These are phyloP conservation scores for Drosophila bipectinata DNA, from an alignment of 1,140 invertebrate genomes.

Conservation along the genomic window DNA sequence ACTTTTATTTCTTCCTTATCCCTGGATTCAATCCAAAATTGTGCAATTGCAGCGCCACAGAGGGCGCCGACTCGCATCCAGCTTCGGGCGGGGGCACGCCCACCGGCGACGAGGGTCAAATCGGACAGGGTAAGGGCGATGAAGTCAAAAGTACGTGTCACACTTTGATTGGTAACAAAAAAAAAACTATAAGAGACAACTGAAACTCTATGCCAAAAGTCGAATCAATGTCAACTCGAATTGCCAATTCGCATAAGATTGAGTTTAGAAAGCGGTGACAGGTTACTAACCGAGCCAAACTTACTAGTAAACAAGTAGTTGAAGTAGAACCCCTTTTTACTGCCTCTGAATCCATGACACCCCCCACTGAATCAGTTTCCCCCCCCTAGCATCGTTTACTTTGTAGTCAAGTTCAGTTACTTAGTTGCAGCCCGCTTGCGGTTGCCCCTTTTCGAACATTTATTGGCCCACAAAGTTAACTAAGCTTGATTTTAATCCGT, in stretches of 20 bases:
- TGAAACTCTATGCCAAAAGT: conserved; percentile 32
- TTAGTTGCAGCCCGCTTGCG: conserved; percentile 38
- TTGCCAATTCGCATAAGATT: conserved; percentile 37
- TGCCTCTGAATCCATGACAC: background rate
- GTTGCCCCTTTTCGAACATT: conserved; percentile 9
- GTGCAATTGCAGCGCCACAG: conserved; percentile 89
- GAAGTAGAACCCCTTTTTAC: conserved; percentile 12
- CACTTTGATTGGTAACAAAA: conserved; percentile 70
- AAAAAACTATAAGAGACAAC: conserved; percentile 40
- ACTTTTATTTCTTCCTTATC: conserved; percentile 4
- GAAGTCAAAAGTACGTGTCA: conserved; percentile 83
- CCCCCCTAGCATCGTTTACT: conserved; percentile 37
- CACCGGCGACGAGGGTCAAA: conserved; percentile 90
- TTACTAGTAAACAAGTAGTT: conserved; percentile 27
- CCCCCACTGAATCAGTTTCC: conserved; percentile 8
- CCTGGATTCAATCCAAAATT: conserved; percentile 19
- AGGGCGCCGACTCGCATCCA: conserved; percentile 92
- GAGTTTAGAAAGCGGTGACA: conserved; percentile 73
- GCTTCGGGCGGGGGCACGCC: conserved; percentile 90
- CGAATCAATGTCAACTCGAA: conserved; percentile 29
- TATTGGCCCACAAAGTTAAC: background rate
- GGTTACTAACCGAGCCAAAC: conserved; percentile 63
- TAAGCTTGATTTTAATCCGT: conserved; percentile 9
- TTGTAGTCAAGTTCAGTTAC: conserved; percentile 66
- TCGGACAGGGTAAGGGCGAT: conserved; percentile 90